Evolutionary conservation across 2,888 invertebrate genomes (phyloP).

Genomic region (Oasisia sp.): DNA sequence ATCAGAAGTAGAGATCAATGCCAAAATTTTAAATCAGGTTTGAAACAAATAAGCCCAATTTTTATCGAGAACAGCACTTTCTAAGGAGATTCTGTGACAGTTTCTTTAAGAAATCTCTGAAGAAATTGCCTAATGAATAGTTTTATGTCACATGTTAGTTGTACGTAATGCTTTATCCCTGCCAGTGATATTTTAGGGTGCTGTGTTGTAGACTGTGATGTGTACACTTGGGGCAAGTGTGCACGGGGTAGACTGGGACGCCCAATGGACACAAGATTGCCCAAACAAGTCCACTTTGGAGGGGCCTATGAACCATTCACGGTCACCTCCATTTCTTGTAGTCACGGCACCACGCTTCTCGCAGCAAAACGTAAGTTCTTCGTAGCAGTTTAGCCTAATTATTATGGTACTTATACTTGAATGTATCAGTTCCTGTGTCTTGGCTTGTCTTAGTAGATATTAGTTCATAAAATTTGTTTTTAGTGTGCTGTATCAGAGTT

Average conservation of each 20-base stretch:
- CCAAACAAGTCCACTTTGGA: constrained; percentile 49
- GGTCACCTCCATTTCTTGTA: constrained; percentile 58
- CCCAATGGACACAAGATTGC: constrained; percentile 49
- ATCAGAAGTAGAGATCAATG: too few species aligned
- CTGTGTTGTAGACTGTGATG: constrained; percentile 52
- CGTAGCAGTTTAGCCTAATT: not conserved
- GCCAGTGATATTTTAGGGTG: not conserved
- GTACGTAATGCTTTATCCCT: not conserved
- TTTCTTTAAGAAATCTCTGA: not conserved
- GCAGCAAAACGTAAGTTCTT: constrained; percentile 37
- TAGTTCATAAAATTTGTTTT: too few species aligned
- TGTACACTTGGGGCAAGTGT: constrained; percentile 63
- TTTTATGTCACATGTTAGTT: not conserved
- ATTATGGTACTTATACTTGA: too few species aligned
- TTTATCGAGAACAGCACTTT: too few species aligned
- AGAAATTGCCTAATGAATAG: not conserved
- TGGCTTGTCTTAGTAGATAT: too few species aligned
- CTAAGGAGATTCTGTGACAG: too few species aligned
- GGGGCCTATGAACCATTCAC: constrained; percentile 47
- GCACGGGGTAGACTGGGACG: constrained; percentile 62
- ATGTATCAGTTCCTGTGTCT: too few species aligned
- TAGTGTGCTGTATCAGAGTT: too few species aligned
- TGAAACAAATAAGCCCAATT: too few species aligned
- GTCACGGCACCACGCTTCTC: constrained; percentile 60
- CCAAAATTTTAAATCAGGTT: too few species aligned